Conservation (phyloP, 2,888 invertebrate genomes). For the Hypselothyrea guttata region DNA sequence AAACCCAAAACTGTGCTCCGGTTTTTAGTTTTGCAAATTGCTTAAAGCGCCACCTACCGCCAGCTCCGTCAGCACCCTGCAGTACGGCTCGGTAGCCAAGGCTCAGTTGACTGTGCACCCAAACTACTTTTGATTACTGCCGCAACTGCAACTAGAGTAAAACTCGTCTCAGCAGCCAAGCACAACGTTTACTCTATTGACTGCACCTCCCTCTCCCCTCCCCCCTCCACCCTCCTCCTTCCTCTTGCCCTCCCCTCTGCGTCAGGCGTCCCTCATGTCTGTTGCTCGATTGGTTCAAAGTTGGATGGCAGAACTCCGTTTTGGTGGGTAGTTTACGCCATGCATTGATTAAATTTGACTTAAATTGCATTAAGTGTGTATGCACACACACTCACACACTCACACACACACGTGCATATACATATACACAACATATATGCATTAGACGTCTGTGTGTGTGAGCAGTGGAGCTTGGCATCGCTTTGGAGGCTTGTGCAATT, state of each 20-base stretch:
- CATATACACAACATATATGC: neutral
- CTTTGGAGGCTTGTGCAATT: conserved; percentile 39
- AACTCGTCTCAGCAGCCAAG: conserved; percentile 63
- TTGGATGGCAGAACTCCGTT: conserved; percentile 36
- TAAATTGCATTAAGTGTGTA: conserved; percentile 66
- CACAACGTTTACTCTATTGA: conserved; percentile 77
- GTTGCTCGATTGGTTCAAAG: conserved; percentile 62
- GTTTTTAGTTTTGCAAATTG: conserved; percentile 57
- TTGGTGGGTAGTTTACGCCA: conserved; percentile 53
- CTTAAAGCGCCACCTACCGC: conserved; percentile 17
- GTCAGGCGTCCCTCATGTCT: conserved; percentile 23
- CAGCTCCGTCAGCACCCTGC: neutral
- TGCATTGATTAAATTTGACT: conserved; percentile 76
- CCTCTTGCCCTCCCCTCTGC: neutral
- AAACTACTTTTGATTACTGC: conserved; percentile 75
- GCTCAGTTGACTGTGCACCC: conserved; percentile 36
- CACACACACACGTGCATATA: neutral
- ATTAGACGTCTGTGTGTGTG: conserved; percentile 4
- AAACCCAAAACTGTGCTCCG: conserved; percentile 42
- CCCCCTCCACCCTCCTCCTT: neutral
- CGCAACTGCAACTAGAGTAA: conserved; percentile 56
- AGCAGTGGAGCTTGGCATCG: conserved; percentile 32
- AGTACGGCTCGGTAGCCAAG: neutral
- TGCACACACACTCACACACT: conserved; percentile 23
- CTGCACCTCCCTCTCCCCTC: conserved; percentile 20